These are phyloP conservation scores for Empis livida DNA, from an alignment of 2,888 invertebrate genomes.

Conservation along the genomic window DNA sequence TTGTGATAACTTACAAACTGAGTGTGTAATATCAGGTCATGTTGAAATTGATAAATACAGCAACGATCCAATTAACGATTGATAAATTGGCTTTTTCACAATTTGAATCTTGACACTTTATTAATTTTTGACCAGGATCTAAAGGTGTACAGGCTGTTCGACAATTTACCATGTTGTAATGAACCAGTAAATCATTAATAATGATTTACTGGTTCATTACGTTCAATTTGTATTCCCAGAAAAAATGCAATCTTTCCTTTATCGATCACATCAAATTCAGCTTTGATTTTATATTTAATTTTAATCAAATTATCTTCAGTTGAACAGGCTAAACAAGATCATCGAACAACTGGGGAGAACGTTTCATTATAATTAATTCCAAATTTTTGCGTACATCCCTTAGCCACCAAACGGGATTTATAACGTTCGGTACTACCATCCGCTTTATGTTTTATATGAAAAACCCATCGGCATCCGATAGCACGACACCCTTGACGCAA, in stretches of 20 bases:
- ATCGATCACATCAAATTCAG: background rate
- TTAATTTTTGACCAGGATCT: slow-evolving; percentile 2
- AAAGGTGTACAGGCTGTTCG: slow-evolving; percentile 5
- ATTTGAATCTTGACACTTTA: background rate
- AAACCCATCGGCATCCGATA: slow-evolving; percentile 8
- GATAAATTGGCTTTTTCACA: slow-evolving; percentile 2
- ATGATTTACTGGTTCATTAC: background rate
- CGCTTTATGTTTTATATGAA: slow-evolving; percentile 6
- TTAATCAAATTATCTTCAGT: background rate
- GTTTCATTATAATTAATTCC: slow-evolving; percentile 8
- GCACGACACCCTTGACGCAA: background rate
- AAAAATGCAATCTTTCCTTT: background rate
- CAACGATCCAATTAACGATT: slow-evolving; percentile 8
- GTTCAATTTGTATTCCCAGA: background rate
- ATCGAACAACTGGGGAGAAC: slow-evolving; percentile 8
- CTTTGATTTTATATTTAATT: background rate
- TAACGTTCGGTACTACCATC: slow-evolving; percentile 4
- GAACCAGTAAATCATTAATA: background rate
- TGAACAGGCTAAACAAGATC: background rate
- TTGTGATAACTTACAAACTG: slow-evolving; percentile 3
- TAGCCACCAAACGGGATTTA: slow-evolving; percentile 9
- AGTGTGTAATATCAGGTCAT: slow-evolving; percentile 6
- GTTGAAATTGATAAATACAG: slow-evolving; percentile 5
- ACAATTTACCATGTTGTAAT: background rate
- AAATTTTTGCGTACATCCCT: slow-evolving; percentile 8